Percentiles rank a stretch among this genome's conserved stretches.
These are phyloP conservation scores for Elysia chlorotica DNA, from an alignment of 1,140 invertebrate species.

Conservation along the genomic window DNA sequence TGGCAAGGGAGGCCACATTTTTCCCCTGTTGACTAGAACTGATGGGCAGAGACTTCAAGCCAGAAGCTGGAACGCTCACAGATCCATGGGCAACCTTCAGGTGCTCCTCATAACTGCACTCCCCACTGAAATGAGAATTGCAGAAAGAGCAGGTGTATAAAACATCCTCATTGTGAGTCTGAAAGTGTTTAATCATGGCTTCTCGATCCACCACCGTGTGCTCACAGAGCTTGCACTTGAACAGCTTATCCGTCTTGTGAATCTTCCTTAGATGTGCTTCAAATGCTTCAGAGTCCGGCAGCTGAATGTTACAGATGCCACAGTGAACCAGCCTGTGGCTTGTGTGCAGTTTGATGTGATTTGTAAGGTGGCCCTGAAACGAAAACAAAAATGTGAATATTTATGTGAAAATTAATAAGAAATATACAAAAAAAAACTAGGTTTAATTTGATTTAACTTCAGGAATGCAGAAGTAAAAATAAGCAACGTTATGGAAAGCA, in stretches of 20 bases:
- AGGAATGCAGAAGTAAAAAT: too few relatives aligned
- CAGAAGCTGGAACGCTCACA: constrained; percentile 16
- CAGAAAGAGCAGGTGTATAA: constrained; percentile 21
- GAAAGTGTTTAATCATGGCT: constrained; percentile 42
- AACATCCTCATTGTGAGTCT: constrained; percentile 25
- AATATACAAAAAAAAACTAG: too few relatives aligned
- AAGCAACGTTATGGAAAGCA: too few relatives aligned
- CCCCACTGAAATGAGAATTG: neutral
- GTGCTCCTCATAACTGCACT: constrained; percentile 8
- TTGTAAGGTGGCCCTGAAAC: constrained; percentile 58
- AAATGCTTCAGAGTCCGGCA: constrained; percentile 24
- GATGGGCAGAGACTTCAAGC: too few relatives aligned
- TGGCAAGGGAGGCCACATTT: constrained; percentile 18
- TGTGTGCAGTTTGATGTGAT: constrained; percentile 57
- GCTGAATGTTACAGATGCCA: constrained; percentile 32
- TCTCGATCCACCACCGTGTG: constrained; percentile 41
- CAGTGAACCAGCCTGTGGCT: constrained; percentile 39
- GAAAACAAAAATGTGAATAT: too few relatives aligned
- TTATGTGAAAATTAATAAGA: too few relatives aligned
- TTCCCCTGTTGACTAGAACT: too few relatives aligned
- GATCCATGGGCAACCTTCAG: constrained; percentile 22
- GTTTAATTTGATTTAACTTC: too few relatives aligned
- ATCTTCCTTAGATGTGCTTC: constrained; percentile 45
- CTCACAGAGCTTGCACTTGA: constrained; percentile 49
- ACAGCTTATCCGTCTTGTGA: constrained; percentile 44